Base-by-base conservation (phyloP, 2,888 invertebrate species). In the Eupithecia tripunctaria region DNA sequence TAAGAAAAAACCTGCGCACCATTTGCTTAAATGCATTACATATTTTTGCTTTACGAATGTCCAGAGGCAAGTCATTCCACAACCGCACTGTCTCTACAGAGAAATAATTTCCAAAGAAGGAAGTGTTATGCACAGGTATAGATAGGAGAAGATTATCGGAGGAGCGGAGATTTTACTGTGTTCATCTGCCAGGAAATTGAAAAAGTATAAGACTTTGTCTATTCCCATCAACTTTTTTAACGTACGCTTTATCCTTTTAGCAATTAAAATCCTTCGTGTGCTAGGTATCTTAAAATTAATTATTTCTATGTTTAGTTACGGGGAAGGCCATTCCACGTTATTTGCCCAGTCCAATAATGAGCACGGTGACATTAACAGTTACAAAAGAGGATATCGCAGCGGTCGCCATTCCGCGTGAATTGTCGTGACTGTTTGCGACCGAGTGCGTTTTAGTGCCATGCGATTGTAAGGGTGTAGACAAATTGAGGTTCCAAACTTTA, bases 401-500 rank as follows among this genome's bases (percentile, higher is more conserved):
- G 82, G 80, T 77, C 78, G 77, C 71, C 76, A 67, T 77, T 79
- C 71, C 51, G 71, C 73, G 72, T 77, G 76, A 82, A 81, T 78
- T 79, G 78, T 82, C 79, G 76, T 76, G 73, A 68, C 70, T 73
- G 73, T 68, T 78, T 70, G 77, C 75, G 76, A 75, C 78, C 85
- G 75, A 78, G 84, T 86, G 85, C 82, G 81, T 85, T 85, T 86
- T 84, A 85, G 80, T 80, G 73, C 75, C 72, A 66, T 41, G 70
- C 29, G 68, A 70, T 66, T 75, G 68, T 81, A 79, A 83, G 79
- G 82, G 71, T 25, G 38, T 14, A 36, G 36, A 67, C 43, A 67
- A 29, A 66, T 29, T 66, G 66, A 64, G 64, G 14, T 63, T 36
- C 15, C 14, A 64, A 64, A 41, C 56, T 56, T 51, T 51, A 51